A percentile compares a stretch with the other conserved stretches of the same genome.
These are phyloP conservation scores for Vireo altiloquus DNA, from an alignment of 2,113 vertebrate species.

Conservation along the genomic window DNA sequence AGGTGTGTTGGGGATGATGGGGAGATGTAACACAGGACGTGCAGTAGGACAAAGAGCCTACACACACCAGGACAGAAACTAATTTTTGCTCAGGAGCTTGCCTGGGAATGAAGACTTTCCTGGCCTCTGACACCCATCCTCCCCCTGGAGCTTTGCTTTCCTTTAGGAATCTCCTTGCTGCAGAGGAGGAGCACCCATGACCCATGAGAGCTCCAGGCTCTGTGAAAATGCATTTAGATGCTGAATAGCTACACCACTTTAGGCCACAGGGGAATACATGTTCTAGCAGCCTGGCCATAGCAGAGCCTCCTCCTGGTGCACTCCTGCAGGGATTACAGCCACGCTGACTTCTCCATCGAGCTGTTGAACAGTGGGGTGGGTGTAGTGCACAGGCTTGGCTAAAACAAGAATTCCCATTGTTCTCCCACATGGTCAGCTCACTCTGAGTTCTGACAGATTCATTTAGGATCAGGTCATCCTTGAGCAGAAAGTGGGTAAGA, in stretches of 20 bases:
- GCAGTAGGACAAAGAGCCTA: background rate
- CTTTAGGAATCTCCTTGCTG: background rate
- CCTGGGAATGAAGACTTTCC: background rate
- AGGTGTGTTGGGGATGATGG: background rate
- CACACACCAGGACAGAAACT: background rate
- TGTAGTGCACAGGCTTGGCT: background rate
- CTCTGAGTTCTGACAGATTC: background rate
- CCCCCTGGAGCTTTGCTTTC: background rate
- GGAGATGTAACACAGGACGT: background rate
- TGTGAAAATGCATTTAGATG: background rate
- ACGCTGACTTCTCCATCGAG: background rate
- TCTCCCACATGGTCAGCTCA: background rate
- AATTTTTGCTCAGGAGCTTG: background rate
- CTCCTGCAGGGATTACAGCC: background rate
- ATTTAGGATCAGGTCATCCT: background rate
- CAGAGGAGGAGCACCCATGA: background rate
- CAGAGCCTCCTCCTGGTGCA: background rate
- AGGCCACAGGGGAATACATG: background rate
- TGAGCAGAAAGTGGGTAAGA: background rate
- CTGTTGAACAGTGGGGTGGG: rapidly evolving
- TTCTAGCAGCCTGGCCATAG: background rate
- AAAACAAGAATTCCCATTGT: background rate
- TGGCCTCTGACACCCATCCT: background rate
- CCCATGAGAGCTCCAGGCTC: background rate
- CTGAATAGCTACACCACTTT: background rate